Percentiles rank a stretch among this genome's conserved stretches.
These are phyloP conservation scores for Cnemophilus loriae DNA, from an alignment of 2,113 vertebrate species.

Conservation along the genomic window DNA sequence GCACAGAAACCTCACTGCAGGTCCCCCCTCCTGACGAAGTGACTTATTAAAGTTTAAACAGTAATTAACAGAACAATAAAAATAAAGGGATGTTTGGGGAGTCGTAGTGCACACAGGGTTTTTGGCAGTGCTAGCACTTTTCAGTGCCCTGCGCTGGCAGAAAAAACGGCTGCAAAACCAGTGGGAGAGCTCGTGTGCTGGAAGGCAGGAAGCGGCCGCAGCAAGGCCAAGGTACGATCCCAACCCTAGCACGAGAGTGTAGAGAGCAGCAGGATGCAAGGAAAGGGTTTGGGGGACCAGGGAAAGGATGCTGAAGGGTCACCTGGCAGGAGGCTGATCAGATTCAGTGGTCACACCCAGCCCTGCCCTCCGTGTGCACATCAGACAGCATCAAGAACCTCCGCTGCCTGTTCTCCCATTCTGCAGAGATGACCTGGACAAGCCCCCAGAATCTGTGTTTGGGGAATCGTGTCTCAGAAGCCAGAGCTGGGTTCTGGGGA, in stretches of 20 bases:
- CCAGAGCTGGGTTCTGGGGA: not conserved
- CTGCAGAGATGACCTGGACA: not conserved
- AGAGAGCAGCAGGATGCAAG: not conserved
- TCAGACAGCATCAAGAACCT: not conserved
- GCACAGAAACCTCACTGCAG: conserved; percentile 79
- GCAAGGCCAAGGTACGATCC: not conserved
- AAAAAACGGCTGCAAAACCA: conserved; percentile 59
- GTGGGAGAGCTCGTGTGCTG: conserved; percentile 26
- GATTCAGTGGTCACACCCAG: not conserved
- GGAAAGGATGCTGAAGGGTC: not conserved
- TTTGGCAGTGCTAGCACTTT: conserved; percentile 85
- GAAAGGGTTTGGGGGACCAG: not conserved
- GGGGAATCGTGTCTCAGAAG: not conserved
- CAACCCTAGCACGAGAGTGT: not conserved
- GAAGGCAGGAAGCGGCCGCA: not conserved
- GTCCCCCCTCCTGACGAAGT: conserved; percentile 82
- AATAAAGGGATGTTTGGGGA: conserved; percentile 88
- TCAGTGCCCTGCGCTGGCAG: conserved; percentile 80
- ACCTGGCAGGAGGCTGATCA: not conserved
- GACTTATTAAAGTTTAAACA: conserved; percentile 90
- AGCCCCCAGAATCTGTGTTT: not conserved
- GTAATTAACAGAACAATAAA: conserved; percentile 89
- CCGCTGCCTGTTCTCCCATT: fast-evolving
- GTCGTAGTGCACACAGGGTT: conserved; percentile 81
- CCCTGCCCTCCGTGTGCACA: not conserved